A percentile compares a stretch with the other conserved stretches of the same genome.
phyloP scores from a whole-genome alignment of 2,113 vertebrate genomes.

The Trogon melanurus region DNA sequence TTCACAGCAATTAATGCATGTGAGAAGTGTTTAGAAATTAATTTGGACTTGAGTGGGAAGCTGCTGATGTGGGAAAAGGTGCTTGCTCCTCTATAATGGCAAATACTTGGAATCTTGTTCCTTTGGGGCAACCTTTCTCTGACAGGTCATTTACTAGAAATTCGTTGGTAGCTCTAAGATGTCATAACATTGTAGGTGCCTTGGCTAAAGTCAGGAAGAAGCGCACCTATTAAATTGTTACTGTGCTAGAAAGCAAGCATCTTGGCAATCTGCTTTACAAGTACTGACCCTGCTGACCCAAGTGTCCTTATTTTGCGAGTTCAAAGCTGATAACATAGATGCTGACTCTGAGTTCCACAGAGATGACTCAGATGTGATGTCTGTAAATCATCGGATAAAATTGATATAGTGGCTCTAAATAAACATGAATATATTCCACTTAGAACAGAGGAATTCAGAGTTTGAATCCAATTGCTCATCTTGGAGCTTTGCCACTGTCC shows the following conservation, averaged over 20 bases:
- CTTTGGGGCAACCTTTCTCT: not conserved
- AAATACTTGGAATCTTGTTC: not conserved
- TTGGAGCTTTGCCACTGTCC: not conserved
- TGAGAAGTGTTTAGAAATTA: not conserved
- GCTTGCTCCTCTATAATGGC: not conserved
- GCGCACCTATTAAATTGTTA: not conserved
- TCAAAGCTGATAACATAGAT: slow-evolving; percentile 8
- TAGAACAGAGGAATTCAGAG: not conserved
- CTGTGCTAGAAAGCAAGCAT: not conserved
- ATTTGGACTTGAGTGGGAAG: not conserved
- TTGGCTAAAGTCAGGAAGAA: not conserved
- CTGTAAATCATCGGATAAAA: slow-evolving; percentile 35
- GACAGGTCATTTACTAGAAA: not conserved
- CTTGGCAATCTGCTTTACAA: not conserved
- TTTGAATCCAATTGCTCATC: not conserved
- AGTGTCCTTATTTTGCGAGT: not conserved
- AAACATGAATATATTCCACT: not conserved
- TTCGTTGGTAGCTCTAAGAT: not conserved
- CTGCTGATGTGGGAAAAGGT: not conserved
- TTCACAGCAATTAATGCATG: not conserved
- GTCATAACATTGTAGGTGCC: not conserved
- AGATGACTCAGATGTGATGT: not conserved
- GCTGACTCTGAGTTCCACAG: slow-evolving; percentile 20
- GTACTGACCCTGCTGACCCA: not conserved
- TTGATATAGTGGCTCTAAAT: not conserved